Percentiles rank a stretch among this genome's conserved stretches.
phyloP scores from a whole-genome alignment of 2,797 vertebrate species.

The Otus scops region DNA sequence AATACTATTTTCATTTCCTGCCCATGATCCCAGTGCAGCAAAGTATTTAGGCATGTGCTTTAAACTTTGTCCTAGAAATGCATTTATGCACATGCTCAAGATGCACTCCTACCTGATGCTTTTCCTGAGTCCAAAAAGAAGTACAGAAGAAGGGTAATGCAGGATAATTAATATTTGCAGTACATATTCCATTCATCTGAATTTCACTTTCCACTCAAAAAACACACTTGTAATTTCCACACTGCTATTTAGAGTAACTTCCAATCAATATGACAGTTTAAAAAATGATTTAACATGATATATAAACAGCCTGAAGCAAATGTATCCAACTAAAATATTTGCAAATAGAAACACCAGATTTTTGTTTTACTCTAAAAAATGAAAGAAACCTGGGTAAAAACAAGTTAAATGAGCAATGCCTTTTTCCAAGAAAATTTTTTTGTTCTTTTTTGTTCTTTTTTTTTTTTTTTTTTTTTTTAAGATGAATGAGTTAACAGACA shows the following conservation, averaged over 20 bases:
- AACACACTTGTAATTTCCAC: constrained; percentile 33
- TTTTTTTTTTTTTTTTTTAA: neutral
- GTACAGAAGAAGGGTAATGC: neutral
- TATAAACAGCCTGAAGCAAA: constrained; percentile 69
- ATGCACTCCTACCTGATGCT: neutral
- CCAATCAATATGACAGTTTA: constrained; percentile 60
- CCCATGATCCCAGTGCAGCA: neutral
- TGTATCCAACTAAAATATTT: constrained; percentile 49
- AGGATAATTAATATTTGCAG: neutral
- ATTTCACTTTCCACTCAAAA: constrained; percentile 26
- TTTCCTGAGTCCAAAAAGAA: neutral
- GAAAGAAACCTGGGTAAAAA: constrained; percentile 67
- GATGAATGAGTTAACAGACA: constrained; percentile 72
- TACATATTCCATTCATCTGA: neutral
- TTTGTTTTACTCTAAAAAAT: constrained; percentile 59
- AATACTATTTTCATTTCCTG: constrained; percentile 52
- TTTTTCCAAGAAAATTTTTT: constrained; percentile 38
- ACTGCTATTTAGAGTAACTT: constrained; percentile 49
- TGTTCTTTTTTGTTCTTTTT: neutral
- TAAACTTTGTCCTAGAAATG: constrained; percentile 21
- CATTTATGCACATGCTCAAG: neutral
- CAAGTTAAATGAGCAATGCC: constrained; percentile 50
- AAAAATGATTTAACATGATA: neutral
- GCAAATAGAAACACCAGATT: constrained; percentile 58
- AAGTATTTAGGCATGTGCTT: constrained; percentile 35